Conservation (phyloP, 2,797 vertebrate genomes). For the Enteromius paludinosus region DNA sequence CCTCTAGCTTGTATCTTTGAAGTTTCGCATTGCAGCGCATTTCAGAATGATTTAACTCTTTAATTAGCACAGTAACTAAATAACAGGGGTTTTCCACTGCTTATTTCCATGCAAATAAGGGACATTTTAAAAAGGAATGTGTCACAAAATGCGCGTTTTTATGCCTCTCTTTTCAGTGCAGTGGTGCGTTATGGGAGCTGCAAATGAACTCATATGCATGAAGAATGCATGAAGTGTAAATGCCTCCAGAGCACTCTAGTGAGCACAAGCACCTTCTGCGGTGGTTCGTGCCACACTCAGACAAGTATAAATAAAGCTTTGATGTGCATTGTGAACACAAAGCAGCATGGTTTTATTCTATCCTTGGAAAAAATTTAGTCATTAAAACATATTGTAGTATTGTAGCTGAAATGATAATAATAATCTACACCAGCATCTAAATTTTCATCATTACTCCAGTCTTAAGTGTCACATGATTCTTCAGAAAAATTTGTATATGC, state of each 20-base stretch:
- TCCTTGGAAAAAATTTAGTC: background rate
- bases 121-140: conserved; percentile 7
- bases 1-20: background rate
- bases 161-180: conserved; percentile 15
- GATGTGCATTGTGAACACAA: background rate
- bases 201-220: conserved; percentile 21
- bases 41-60: background rate
- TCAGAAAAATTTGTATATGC: background rate
- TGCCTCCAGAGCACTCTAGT: conserved; percentile 14
- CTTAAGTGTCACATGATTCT: background rate
- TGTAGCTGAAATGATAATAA: background rate
- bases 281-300: background rate
- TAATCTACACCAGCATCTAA: background rate
- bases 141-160: conserved; percentile 21
- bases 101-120: background rate
- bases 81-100: background rate
- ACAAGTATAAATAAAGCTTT: conserved; percentile 2
- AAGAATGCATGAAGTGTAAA: conserved; percentile 38
- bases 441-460: background rate
- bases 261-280: background rate
- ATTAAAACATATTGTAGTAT: background rate
- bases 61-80: background rate
- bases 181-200: conserved; percentile 24
- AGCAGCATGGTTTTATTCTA: background rate
- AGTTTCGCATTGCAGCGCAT: background rate